These are phyloP conservation scores for Cotesia chilonis DNA, from an alignment of 1,140 invertebrate genomes.

Conservation along the genomic window DNA sequence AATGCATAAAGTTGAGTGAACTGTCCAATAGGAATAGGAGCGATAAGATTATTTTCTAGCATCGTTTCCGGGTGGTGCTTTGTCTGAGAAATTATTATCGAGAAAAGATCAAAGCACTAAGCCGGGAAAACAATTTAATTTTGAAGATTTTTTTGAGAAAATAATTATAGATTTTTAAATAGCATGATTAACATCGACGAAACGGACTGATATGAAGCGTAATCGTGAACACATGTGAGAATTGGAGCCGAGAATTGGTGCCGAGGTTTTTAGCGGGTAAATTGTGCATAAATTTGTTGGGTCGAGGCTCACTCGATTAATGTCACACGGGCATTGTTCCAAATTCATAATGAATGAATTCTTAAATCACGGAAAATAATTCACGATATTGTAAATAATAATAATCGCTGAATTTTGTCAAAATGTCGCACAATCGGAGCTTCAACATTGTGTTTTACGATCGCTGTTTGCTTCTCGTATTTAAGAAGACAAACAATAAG, in stretches of 20 bases:
- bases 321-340: slow-evolving; percentile 38
- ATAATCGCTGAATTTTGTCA: neutral
- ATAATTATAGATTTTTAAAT: too few relatives aligned
- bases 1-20: slow-evolving; percentile 44
- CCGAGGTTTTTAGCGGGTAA: slow-evolving; percentile 39
- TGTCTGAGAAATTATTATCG: too few relatives aligned
- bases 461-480: too few relatives aligned
- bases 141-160: too few relatives aligned
- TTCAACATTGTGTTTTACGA: too few relatives aligned
- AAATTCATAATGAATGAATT: slow-evolving; percentile 43
- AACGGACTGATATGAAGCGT: neutral
- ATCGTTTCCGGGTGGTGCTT: neutral
- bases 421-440: too few relatives aligned
- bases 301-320: slow-evolving; percentile 34
- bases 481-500: too few relatives aligned
- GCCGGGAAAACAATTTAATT: too few relatives aligned
- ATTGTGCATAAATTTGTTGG: slow-evolving; percentile 33
- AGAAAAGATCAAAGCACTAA: too few relatives aligned
- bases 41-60: slow-evolving; percentile 19
- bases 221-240: slow-evolving; percentile 25
- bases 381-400: neutral
- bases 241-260: slow-evolving; percentile 36
- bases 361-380: slow-evolving; percentile 19
- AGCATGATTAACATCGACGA: too few relatives aligned
- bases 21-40: slow-evolving; percentile 33